phyloP scores from a whole-genome alignment of 1,140 invertebrate species.

The Brachionus koreanus region DNA sequence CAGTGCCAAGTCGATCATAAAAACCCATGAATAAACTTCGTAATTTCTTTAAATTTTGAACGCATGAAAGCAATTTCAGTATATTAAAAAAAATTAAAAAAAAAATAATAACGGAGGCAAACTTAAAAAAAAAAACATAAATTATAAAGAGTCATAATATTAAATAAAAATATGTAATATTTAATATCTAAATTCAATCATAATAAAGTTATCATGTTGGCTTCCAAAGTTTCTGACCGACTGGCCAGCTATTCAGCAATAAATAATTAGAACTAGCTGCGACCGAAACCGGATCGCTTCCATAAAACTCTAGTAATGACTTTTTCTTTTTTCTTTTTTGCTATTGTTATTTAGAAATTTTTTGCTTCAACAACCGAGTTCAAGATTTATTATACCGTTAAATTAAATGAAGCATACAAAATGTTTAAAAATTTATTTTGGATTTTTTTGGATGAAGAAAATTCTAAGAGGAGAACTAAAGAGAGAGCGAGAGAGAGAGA shows the following conservation, averaged over 20 bases:
- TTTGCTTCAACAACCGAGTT: constrained; percentile 17
- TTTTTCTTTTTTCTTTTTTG: neutral
- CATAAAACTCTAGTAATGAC: neutral
- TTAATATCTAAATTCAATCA: neutral
- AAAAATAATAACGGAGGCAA: neutral
- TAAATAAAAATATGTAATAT: constrained; percentile 23
- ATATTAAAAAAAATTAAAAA: neutral
- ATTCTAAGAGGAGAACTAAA: no score
- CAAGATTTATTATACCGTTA: constrained; percentile 36
- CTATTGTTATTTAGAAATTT: neutral
- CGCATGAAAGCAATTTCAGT: constrained; percentile 28
- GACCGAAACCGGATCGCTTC: neutral
- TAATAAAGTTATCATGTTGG: constrained; percentile 5
- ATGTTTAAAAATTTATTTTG: constrained; percentile 9
- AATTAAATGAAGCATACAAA: constrained; percentile 41
- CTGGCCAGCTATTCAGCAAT: neutral
- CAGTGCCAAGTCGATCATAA: neutral
- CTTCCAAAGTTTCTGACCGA: neutral
- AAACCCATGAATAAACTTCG: neutral
- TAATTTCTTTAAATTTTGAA: constrained; percentile 33
- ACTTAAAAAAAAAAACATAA: neutral
- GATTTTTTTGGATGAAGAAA: constrained; percentile 19
- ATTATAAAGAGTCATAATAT: constrained; percentile 2
- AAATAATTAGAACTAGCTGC: constrained; percentile 30
- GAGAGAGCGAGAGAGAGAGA: neutral